Base-by-base conservation (phyloP, 2,797 vertebrate species). In the Macroramphosus scolopax region DNA sequence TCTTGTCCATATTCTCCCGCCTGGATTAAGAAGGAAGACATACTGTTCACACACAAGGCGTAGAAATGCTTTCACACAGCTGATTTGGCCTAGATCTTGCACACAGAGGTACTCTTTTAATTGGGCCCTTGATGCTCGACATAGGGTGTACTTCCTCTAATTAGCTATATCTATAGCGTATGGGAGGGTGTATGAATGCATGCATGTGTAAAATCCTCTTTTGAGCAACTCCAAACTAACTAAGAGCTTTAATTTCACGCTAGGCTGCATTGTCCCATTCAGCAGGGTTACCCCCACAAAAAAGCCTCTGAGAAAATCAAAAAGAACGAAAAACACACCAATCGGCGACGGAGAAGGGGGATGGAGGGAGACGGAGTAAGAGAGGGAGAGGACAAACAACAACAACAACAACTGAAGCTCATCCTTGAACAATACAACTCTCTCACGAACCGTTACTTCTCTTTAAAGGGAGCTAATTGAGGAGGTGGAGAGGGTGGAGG, bases 201-300 rank as follows among this genome's bases (percentile, higher is more conserved):
- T 85, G 85, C 84, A 87, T 85, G 87, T 87, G 87, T 82, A 85
- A 86, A 88, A 88, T 87, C 85, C 82, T 82, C 85, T 85, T 87
- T 86, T 87, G 81, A 88, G 80, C 70, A 76, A 84, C 82, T 81
- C 80, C 82, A 84, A 88, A 86, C 84, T 85, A 83, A 87, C 85
- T 84, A 83, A 86, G 85, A 83, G 84, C 84, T 87, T 86, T 85
- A 85, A 87, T 88, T 88, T 86, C 87, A 88, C 87, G 82, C 80
- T 87, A 86, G 73, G 72, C 79, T 86, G 82, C 87, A 85, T 88
- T 85, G 85, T 86, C 68, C 85, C 64, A 84, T 85, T 88, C 78
- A 86, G 47, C 20, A 59, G 75, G 73, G 81, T 84, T 80, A 76
- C 68, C 77, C 81, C 63, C 77, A 69, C 70, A 77, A 80, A 77